Evolutionary conservation across 2,113 vertebrate species (phyloP), one percentile per base, ranked within the genome.

Genomic region (Poicephalus gulielmi): DNA sequence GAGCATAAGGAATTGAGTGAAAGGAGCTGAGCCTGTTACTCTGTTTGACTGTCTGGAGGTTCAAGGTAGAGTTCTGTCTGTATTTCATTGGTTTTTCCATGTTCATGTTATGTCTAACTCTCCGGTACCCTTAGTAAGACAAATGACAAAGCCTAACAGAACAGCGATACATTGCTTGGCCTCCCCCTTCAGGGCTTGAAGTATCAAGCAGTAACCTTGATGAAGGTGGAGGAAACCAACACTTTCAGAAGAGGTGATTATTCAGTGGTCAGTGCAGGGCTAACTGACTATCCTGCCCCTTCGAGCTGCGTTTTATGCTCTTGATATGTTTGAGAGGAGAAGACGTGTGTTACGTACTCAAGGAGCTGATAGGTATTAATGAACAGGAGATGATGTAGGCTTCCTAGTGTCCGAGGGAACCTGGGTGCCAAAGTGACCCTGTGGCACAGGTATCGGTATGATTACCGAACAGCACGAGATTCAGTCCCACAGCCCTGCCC

Each of bases 21-120:
- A 94, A 93, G 73, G 66, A 84, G 47, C 90, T 73, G 81, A 63
- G 91, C 43, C 89, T 69, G 74, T 93, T 84, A 60, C 28, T 90
- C 33, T 76, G 24, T 37, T 70, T 89, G 83, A 43, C 23, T 84
- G 80, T 81, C 80, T 92, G 39, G 53, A 64, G 41, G 73, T 3
- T 90, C 86, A 76, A 50, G 64, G 59, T 16, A 74, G 55, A 89
- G 52, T 41, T 88, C 41, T 79, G 47, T 67, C 76, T 86, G 52
- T 13, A 11, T 92, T 92, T 90, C 30, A 13, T 3, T 93, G 74
- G 3, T 75, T 94, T 93, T 93, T 53, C 78, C 4, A 0, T 47
- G 27, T 75, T 88, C 19, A 1, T 70, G 64, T 90, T 86, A 50
- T 47, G 52, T 75, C 75, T 80, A 37, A 83, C 46, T 39, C n/a